Evolutionary conservation across 2,888 invertebrate species (phyloP), one percentile per base, ranked within the genome.

Genomic region (Scaptomyza polygonia): DNA sequence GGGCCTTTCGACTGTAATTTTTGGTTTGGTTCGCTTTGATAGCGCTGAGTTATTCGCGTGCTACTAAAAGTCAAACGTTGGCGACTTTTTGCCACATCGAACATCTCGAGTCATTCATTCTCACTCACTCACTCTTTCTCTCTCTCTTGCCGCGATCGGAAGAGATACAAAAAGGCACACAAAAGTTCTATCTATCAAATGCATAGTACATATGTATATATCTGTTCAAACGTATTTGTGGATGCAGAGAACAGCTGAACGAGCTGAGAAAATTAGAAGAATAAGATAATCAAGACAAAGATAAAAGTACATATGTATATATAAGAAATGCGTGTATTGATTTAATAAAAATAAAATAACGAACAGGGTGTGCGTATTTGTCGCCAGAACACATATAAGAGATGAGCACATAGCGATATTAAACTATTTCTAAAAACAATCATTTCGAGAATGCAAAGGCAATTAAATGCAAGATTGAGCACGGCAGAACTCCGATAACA

Each of bases 51-150:
- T 83, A 86, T 82, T 82, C 82, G 82, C 82, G 82, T 86, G 83
- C 82, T 72, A 82, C 82, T 82, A 85, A 82, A 79, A 86, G 77
- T 78, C 80, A 80, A 85, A 86, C 86, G 83, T 80, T 82, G 80
- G 83, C 78, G 79, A 86, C 82, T 82, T 82, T 86, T 86, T 73
- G 83, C 82, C 83, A 83, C 86, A 70, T 82, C 65, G 51, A 65
- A 72, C 57, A 48, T 62, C 56, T 74, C 56, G 67, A 53, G 42
- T 59, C 67, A 51, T 51, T 56, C 56, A 57, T 57, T 45, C 70
- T 69, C 70, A 64, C 67, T 47, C 72, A 61, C 71, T 58, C 57
- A 42, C 56, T 69, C 62, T 59, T 52, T 45, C 56, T 69, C 62
- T 59, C 55, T 39, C 73, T 63, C 63, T 34, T 59, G 58, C 64